Evolutionary conservation across 2,888 invertebrate genomes (phyloP), one percentile per base, ranked within the genome.

Genomic region (Mylabris sibirica): DNA sequence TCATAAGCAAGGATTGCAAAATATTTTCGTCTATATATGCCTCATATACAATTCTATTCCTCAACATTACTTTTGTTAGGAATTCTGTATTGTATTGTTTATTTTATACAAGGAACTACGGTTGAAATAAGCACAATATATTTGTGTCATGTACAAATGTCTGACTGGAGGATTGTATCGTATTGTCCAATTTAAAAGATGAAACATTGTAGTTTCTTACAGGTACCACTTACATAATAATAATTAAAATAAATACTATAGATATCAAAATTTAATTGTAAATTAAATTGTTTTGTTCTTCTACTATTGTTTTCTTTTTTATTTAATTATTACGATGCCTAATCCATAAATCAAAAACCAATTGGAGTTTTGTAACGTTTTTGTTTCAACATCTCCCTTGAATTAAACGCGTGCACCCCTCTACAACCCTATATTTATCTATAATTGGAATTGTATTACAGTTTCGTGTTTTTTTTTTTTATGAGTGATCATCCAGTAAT

Each of bases 91-190:
- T 9, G 49, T 49, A 49, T 49, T 49, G 49, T 49, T 49, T 49
- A 49, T 49, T 49, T 49, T 49, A 30, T 30, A 49, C 49, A 49
- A 20, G 49, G 49, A 49, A 20, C 49, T 49, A 49, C 20, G 49
- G 49, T 49, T 49, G 49, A 20, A 49, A 49, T 20, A 49, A 49
- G 20, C 49, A 49, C 49, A 49, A 49, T 49, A 49, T 20, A 49
- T 49, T 49, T 49, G 49, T 49, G 49, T 49, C 49, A 49, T 49
- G 49, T 49, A 49, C 49, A 49, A 49, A 20, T 49, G 49, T 49
- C 49, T 49, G 49, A 20, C 20, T 49, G 20, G 49, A 20, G 20
- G 20, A 20, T 49, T 22, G 49, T 49, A 49, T 8, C 4, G 11
- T 49, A 49, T 49, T 49, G 49, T 49, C 49, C 49, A 49, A 49